Percentiles rank a stretch among this genome's conserved stretches.
phyloP scores from a whole-genome alignment of 2,888 invertebrate genomes.

The Cremastobaeus sp. region DNA sequence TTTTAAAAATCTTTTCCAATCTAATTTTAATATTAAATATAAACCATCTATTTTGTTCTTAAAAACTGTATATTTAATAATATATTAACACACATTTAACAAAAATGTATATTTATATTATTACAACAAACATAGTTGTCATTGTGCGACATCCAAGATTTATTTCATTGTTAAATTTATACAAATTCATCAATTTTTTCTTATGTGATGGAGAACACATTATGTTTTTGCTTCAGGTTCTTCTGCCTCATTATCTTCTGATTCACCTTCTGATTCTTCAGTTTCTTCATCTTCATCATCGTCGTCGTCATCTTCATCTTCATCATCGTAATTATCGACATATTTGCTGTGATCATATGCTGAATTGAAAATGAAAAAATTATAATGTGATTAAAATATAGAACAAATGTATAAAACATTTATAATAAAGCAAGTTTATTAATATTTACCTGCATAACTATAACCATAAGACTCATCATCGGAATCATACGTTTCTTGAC shows the following conservation, averaged over 20 bases:
- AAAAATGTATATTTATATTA: constrained; percentile 33
- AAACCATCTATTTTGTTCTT: too few relatives aligned
- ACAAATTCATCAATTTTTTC: constrained; percentile 6
- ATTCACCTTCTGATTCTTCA: constrained; percentile 64
- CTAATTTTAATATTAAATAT: too few relatives aligned
- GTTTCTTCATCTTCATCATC: constrained; percentile 70
- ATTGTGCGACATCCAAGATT: constrained; percentile 27
- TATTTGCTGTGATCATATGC: constrained; percentile 79
- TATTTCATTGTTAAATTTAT: constrained; percentile 8
- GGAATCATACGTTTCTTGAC: constrained; percentile 82
- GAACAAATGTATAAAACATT: too few relatives aligned
- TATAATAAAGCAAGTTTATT: neutral
- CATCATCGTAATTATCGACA: constrained; percentile 80
- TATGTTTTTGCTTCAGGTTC: constrained; percentile 51
- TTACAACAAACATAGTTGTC: constrained; percentile 18
- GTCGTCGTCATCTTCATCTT: constrained; percentile 76
- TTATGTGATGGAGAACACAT: neutral
- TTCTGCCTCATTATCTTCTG: constrained; percentile 66
- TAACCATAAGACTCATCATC: constrained; percentile 83
- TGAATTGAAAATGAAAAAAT: too few relatives aligned
- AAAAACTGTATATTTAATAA: constrained; percentile 17
- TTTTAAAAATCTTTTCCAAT: too few relatives aligned
- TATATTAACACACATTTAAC: constrained; percentile 36
- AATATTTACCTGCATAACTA: constrained; percentile 70
- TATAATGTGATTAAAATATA: too few relatives aligned